phyloP scores from a whole-genome alignment of 2,797 vertebrate genomes.

The Eurystomus glaucurus region DNA sequence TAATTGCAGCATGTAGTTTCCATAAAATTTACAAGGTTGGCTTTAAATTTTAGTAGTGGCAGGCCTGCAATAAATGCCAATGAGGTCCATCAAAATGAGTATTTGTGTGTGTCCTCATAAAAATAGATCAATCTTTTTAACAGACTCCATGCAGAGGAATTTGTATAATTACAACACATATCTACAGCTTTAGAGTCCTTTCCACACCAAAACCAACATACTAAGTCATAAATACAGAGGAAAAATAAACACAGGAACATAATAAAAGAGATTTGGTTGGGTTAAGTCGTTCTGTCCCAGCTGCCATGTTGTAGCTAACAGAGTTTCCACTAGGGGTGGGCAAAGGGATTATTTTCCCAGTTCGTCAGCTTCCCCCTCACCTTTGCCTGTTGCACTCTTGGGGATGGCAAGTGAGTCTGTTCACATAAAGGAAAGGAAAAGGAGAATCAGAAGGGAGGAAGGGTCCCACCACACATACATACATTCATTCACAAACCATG shows the following conservation, averaged over 20 bases:
- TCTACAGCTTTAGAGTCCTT: conserved; percentile 74
- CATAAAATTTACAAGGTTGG: conserved; percentile 76
- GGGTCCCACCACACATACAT: not conserved
- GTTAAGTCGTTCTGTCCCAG: conserved; percentile 21
- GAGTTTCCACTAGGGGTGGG: conserved; percentile 65
- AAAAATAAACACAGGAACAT: conserved; percentile 77
- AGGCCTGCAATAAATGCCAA: conserved; percentile 74
- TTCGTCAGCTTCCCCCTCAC: conserved; percentile 44
- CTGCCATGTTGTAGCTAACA: conserved; percentile 58
- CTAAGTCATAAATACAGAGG: conserved; percentile 73
- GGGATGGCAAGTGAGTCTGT: not conserved
- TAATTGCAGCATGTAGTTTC: conserved; percentile 77
- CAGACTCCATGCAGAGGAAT: conserved; percentile 77
- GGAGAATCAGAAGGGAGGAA: conserved; percentile 33
- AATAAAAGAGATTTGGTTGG: conserved; percentile 73
- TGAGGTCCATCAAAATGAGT: conserved; percentile 71
- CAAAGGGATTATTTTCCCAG: conserved; percentile 42
- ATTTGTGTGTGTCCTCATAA: conserved; percentile 72
- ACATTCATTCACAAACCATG: not conserved
- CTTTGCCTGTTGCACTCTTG: conserved; percentile 45
- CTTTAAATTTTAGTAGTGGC: conserved; percentile 76
- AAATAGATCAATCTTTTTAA: conserved; percentile 78
- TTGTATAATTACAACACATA: conserved; percentile 77
- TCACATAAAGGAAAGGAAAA: conserved; percentile 60
- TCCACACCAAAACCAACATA: conserved; percentile 74